A percentile compares a stretch with the other conserved stretches of the same genome.
These are phyloP conservation scores for Ormyrus pomaceus DNA, from an alignment of 2,888 invertebrate genomes.

Conservation along the genomic window DNA sequence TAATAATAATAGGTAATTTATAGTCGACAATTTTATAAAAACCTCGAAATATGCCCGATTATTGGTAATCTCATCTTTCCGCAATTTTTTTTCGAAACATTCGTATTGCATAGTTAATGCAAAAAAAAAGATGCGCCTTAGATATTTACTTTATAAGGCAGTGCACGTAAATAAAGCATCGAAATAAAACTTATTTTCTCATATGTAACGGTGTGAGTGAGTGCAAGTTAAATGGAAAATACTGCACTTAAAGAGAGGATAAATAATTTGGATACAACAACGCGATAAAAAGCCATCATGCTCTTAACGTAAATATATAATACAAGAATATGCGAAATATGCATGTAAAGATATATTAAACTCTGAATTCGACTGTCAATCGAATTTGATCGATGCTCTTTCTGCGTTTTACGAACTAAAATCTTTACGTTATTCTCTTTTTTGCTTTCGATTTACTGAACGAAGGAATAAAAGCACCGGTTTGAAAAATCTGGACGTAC, in stretches of 20 bases:
- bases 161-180: conserved; percentile 19
- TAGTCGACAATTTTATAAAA: neutral
- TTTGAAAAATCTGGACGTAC: conserved; percentile 20
- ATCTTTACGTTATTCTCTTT: conserved; percentile 34
- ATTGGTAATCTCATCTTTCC: no score
- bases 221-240: conserved; percentile 41
- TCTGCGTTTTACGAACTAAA: conserved; percentile 28
- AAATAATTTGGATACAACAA: conserved; percentile 59
- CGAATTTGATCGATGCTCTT: conserved; percentile 57
- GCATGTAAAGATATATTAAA: conserved; percentile 62
- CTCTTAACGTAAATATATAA: conserved; percentile 56
- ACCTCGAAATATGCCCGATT: no score
- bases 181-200: conserved; percentile 23
- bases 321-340: conserved; percentile 54
- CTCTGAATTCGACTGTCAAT: conserved; percentile 60
- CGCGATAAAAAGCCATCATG: conserved; percentile 45
- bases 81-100: conserved; percentile 9
- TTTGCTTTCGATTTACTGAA: conserved; percentile 9
- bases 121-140: conserved; percentile 1
- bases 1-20: no score
- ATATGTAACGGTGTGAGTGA: neutral
- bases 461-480: conserved; percentile 27
- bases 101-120: conserved; percentile 17
- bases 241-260: conserved; percentile 39
- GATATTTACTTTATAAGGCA: neutral